Evolutionary conservation across 2,797 vertebrate species (phyloP).

Genomic region (Phylloscopus collybita): DNA sequence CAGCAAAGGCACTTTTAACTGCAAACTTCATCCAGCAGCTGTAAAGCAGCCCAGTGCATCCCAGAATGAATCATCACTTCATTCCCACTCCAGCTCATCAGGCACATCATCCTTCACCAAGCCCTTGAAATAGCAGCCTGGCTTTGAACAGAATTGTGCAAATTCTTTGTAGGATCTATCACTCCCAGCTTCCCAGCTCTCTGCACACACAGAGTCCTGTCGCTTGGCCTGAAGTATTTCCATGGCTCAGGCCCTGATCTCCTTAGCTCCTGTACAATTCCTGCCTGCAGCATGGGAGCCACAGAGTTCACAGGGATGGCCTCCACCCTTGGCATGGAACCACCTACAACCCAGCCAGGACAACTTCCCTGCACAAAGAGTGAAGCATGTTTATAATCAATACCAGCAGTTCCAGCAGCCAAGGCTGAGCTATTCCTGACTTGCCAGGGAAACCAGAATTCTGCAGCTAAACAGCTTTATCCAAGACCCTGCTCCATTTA

Average conservation of each 20-base stretch:
- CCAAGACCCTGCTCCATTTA: not conserved
- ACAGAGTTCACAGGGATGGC: fast-evolving
- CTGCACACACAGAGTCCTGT: fast-evolving
- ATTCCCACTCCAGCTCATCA: not conserved
- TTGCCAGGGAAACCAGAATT: not conserved
- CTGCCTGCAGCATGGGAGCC: not conserved
- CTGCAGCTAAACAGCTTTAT: not conserved
- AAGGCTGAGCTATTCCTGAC: not conserved
- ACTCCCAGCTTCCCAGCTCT: not conserved
- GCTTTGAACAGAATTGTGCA: not conserved
- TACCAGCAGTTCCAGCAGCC: not conserved
- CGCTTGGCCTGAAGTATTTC: not conserved
- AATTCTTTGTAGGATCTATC: not conserved
- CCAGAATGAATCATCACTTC: not conserved
- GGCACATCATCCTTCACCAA: not conserved
- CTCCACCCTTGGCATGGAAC: not conserved
- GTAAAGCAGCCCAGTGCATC: not conserved
- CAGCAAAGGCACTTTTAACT: not conserved
- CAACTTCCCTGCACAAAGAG: not conserved
- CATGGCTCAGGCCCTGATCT: not conserved
- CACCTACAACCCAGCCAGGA: not conserved
- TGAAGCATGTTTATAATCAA: not conserved
- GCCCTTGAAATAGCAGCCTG: not conserved
- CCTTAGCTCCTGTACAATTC: not conserved
- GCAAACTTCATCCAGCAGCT: not conserved